A percentile compares a stretch with the other conserved stretches of the same genome.
Conservation (phyloP, 2,888 invertebrate genomes). For the Papilio protenor region DNA sequence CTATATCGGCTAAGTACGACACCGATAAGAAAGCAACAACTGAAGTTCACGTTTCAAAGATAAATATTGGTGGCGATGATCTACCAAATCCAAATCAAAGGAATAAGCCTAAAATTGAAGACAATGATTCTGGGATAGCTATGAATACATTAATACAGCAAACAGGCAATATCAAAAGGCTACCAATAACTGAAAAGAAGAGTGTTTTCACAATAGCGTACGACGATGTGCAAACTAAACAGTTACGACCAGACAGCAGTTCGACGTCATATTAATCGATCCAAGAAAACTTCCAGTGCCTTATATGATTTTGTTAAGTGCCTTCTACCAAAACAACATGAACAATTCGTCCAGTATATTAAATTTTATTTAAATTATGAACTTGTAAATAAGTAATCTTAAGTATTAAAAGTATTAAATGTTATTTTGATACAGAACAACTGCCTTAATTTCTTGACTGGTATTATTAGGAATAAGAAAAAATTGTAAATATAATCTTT, state of each 20-base stretch:
- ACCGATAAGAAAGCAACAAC: constrained; percentile 67
- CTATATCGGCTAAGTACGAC: constrained; percentile 77
- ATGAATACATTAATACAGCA: constrained; percentile 85
- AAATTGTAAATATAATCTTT: constrained; percentile 61
- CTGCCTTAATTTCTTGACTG: constrained; percentile 79
- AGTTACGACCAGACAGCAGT: constrained; percentile 91
- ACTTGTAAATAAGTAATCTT: constrained; percentile 48
- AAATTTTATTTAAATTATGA: constrained; percentile 46
- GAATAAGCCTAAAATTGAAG: constrained; percentile 79
- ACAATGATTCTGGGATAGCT: constrained; percentile 92
- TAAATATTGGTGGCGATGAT: constrained; percentile 76
- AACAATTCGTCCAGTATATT: constrained; percentile 57
- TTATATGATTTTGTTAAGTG: constrained; percentile 51
- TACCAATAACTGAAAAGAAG: constrained; percentile 93
- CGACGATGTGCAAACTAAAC: constrained; percentile 94
- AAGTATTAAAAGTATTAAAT: constrained; percentile 48
- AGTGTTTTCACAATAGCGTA: constrained; percentile 97
- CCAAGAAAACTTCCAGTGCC: constrained; percentile 62
- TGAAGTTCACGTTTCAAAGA: constrained; percentile 85
- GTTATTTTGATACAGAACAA: constrained; percentile 54
- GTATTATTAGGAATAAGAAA: constrained; percentile 59
- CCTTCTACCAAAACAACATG: constrained; percentile 36
- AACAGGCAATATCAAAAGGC: constrained; percentile 84
- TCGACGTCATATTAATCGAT: constrained; percentile 85
- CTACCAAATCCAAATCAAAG: constrained; percentile 59